Base-by-base conservation (phyloP, 2,113 vertebrate genomes). In the Cephalophus harveyi region DNA sequence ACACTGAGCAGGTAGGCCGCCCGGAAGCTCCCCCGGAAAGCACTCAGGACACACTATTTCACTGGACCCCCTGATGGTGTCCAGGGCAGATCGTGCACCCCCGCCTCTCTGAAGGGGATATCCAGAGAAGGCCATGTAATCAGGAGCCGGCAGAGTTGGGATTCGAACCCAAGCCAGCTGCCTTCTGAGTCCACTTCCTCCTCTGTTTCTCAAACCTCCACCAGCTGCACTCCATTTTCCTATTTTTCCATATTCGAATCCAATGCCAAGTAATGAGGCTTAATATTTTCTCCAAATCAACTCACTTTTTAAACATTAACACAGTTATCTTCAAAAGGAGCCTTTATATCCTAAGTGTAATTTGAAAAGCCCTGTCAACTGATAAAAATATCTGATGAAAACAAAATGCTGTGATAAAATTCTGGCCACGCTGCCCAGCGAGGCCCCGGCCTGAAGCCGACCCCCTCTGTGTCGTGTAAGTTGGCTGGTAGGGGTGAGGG, bases 1-100 rank as follows among this genome's bases (percentile, higher is more conserved):
- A 11, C 5, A 1, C 17, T 4, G 43, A 64, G 43, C 0, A 2
- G 28, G 52, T 0, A n/a, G 64, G 81, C 10, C 0, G 0, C 33
- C 4, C 2, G 11, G 43, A 17, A 27, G 87, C 0, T 12, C 21
- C 89, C 8, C 30, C 27, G 9, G 12, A 10, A 40, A 87, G 8
- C 10, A 6, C 82, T 62, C 0, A 7, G 52, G 21, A n/a, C 0
- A 21, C 19, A 15, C 1, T 2, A 2, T 6, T n/a, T 46, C 43
- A 2, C 0, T 5, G 43, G 57, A 46, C 43, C 30, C 59, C 33
- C 2, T 1, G n/a, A 76, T 23, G 46, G 40, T 2, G 64, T 60
- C 62, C 54, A 50, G 62, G 50, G n/a, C 5, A 6, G 59, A 40
- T 54, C 28, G 1, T 0, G 7, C 2, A 59, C 12, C n/a, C 71